Evolutionary conservation across 2,888 invertebrate genomes (phyloP), one percentile per base, ranked within the genome.

Genomic region (Catocala nupta): DNA sequence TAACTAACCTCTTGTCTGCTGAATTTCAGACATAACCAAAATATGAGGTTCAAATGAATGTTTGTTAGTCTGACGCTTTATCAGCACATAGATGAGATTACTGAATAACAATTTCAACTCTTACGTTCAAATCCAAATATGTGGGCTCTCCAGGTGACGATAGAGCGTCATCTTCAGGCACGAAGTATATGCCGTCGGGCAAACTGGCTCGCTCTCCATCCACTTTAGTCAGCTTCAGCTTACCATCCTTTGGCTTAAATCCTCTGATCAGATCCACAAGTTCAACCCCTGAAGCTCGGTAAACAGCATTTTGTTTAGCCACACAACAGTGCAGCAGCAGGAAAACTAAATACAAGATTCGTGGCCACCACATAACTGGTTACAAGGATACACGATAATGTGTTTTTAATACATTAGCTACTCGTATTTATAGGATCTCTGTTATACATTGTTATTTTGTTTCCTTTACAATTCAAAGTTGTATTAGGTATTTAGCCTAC

Each of bases 181-280:
- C 50, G 39, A 81, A 87, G 59, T 86, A 88, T 45, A 89, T 77
- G 11, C 89, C 88, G 77, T 89, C 87, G 12, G 83, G 77, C 0
- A 81, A 65, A 9, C 42, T 70, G 0, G 65, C 67, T 5, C 64
- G 67, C 8, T 82, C 78, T 47, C 67, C 73, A 25, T 77, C 69
- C 6, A 82, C 80, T 70, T 83, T 82, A 0, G 68, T 75, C 39
- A 86, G 56, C 1, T 56, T 65, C 43, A 84, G 42, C 5, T 63
- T 54, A 8, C 63, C 71, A 11, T 73, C 68, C 10, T 81, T 75
- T 0, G 85, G 73, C n/a, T 66, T 71, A 34, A 63, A 77, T 0
- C 82, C 83, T 10, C 83, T 71, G 6, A 87, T 73, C 9, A 84
- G 51, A 60, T 85, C 83, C 36, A 87, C 59, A 5, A 85, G 12